These are phyloP conservation scores for Chloropsis hardwickii DNA, from an alignment of 2,113 vertebrate species.

Conservation along the genomic window DNA sequence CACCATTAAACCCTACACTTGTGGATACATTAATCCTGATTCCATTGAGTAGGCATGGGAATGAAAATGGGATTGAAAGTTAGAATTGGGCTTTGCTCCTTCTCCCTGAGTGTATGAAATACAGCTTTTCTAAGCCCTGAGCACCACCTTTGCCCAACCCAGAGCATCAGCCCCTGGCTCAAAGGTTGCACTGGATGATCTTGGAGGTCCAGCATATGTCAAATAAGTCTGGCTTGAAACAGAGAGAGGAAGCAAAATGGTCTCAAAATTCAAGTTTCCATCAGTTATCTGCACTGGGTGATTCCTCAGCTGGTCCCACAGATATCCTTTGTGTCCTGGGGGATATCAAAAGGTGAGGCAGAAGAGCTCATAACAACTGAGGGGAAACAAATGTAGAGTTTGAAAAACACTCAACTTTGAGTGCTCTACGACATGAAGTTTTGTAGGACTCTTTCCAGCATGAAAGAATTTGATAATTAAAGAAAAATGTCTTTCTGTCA, in stretches of 20 bases:
- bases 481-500: background rate
- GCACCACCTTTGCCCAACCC: background rate
- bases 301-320: background rate
- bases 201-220: fast-evolving
- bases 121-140: background rate
- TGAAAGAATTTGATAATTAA: background rate
- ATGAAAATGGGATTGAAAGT: background rate
- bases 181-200: background rate
- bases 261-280: background rate
- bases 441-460: background rate
- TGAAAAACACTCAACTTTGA: background rate
- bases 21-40: background rate
- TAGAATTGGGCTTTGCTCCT: background rate
- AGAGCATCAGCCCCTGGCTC: background rate
- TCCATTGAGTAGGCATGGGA: background rate
- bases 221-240: background rate
- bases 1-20: background rate
- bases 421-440: fast-evolving
- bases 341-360: background rate
- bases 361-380: background rate
- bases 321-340: background rate
- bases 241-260: background rate
- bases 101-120: too few species aligned
- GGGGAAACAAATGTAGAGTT: background rate
- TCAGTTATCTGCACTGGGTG: background rate